Percentiles rank a stretch among this genome's conserved stretches.
Evolutionary conservation across 2,888 invertebrate species (phyloP).

Genomic region (Mactromeris polynyma): DNA sequence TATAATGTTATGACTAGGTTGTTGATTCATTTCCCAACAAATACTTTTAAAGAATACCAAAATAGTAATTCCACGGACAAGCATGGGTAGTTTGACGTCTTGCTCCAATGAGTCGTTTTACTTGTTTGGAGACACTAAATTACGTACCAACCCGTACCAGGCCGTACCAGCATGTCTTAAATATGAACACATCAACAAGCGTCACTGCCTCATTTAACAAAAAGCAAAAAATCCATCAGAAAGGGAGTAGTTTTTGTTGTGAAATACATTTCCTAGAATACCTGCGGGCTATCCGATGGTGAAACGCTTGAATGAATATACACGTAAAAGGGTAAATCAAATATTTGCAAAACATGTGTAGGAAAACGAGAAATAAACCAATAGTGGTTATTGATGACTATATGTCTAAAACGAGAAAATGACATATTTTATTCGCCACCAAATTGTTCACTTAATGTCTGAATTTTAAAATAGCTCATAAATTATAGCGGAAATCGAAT

Average conservation of each 20-base stretch:
- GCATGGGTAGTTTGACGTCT: slow-evolving; percentile 10
- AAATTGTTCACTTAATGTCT: slow-evolving; percentile 58
- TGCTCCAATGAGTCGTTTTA: slow-evolving; percentile 5
- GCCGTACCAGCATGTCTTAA: slow-evolving; percentile 27
- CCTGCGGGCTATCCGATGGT: background rate
- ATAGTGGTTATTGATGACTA: slow-evolving; percentile 42
- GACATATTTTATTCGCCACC: slow-evolving; percentile 52
- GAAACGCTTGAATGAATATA: background rate
- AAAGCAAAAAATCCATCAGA: slow-evolving; percentile 23
- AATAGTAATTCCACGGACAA: slow-evolving; percentile 1
- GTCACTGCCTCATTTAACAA: slow-evolving; percentile 43
- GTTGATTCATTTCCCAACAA: slow-evolving; percentile 9
- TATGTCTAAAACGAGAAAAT: slow-evolving; percentile 43
- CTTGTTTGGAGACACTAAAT: slow-evolving; percentile 33
- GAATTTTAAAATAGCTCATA: slow-evolving; percentile 57
- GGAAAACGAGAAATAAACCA: slow-evolving; percentile 29
- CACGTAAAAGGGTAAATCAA: background rate
- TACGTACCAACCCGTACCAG: slow-evolving; percentile 42
- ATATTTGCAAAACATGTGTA: slow-evolving; percentile 23
- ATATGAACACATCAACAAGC: slow-evolving; percentile 11
- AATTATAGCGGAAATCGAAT: slow-evolving; percentile 64
- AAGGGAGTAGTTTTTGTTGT: background rate
- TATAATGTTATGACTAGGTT: background rate
- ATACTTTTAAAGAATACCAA: slow-evolving; percentile 2
- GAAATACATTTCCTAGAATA: slow-evolving; percentile 4